Base-by-base conservation (phyloP, 1,140 invertebrate genomes). In the Eueides isabella region DNA sequence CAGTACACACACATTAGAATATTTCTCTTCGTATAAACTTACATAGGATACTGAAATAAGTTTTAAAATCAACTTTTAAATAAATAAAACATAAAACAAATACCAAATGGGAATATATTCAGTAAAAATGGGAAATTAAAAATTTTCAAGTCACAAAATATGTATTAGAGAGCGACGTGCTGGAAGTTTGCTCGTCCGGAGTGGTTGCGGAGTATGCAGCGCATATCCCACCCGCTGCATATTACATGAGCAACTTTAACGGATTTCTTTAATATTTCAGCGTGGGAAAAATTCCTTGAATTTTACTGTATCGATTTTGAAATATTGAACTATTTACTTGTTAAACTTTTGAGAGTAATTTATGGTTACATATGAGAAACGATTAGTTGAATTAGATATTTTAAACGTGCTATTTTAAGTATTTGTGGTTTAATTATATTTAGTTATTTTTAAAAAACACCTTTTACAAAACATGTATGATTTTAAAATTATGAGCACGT, bases 161-260 rank as follows among this genome's bases (percentile, higher is more conserved):
- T 80, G 80, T 81, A 81, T 81, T 82, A 78, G 78, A 85, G 81
- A 84, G 82, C 82, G 82, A 81, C 79, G 80, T 69, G 80, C 76
- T 80, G 77, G 78, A 85, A 87, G 80, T 85, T 85, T 71, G 76
- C 71, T 83, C 76, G 80, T 80, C 81, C 78, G 80, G 74, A 81
- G 77, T 80, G 81, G 80, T 82, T 79, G 77, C 80, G 82, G 83
- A 87, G 85, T 90, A 88, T 89, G 86, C 87, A 85, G 81, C 83
- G 75, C 79, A 80, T 78, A 71, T 78, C 73, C 78, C 75, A 76
- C 78, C 31, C 80, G 78, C 83, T 91, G 89, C 90, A 91, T 91
- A 89, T 89, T 91, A 88, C 88, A 91, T 91, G 88, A 89, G 87
- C 81, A 87, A 91, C 81, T 88, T 86, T 85, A 83, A 82, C 81